Evolutionary conservation across 2,888 invertebrate species (phyloP), one percentile per base, ranked within the genome.

Genomic region (Apamea epomidion): DNA sequence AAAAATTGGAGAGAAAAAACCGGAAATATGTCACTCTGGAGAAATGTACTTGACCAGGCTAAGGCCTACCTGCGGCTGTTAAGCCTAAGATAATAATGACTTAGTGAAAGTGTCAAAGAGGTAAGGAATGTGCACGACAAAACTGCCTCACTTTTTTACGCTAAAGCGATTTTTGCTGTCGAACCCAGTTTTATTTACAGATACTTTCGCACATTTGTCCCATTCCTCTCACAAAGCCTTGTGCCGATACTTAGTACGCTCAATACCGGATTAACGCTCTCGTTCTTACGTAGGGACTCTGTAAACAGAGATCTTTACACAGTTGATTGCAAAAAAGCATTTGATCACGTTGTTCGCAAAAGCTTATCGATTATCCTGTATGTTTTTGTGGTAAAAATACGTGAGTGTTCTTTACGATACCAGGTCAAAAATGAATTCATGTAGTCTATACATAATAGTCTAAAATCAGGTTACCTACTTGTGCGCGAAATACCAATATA

Each of bases 321-420:
- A 80, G 21, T 72, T 45, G 58, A 80, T 72, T 84, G 37, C 8
- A 25, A 42, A 75, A 72, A 51, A 75, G 71, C 68, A 32, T 84
- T 80, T 74, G 67, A 74, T 80, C 62, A 71, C 60, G 29, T 67
- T 37, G 45, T n/a, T 62, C 58, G 14, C 29, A 54, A 62, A 62
- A 72, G 29, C 0, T 60, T 42, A 37, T n/a, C 6, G 60, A 58
- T 58, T 37, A 76, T 62, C 18, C 5, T 16, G 32, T 25, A 21
- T 12, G 16, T 60, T 68, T 74, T 45, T 8, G 5, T 18, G 7
- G 21, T 16, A n/a, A 65, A 48, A 16, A 51, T 58, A 58, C 1
- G 18, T 16, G 12, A 72, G 8, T 32, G 48, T 58, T 74, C 0
- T 37, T n/a, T 45, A 32, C 21, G 25, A 21, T 16, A 45, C 4